A percentile compares a stretch with the other conserved stretches of the same genome.
phyloP scores from a whole-genome alignment of 2,888 invertebrate species.

The Dexiosoma caninum region DNA sequence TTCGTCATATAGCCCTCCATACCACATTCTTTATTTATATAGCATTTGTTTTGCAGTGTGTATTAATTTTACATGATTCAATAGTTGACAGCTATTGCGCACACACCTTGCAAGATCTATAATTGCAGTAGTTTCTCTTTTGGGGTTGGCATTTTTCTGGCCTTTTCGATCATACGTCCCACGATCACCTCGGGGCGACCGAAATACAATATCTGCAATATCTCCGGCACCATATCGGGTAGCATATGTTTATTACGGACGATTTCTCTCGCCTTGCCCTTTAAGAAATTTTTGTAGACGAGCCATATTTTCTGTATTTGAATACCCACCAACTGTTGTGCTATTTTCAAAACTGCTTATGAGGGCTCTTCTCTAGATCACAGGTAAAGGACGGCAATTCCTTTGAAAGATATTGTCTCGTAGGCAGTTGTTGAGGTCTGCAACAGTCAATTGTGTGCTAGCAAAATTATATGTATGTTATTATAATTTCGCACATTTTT shows the following conservation, averaged over 20 bases:
- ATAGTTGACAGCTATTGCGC: conserved; percentile 37
- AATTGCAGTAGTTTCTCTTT: conserved; percentile 36
- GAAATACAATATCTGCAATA: conserved; percentile 43
- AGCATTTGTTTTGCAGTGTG: conserved; percentile 27
- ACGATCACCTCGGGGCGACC: conserved; percentile 38
- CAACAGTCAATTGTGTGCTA: background rate
- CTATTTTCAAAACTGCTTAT: conserved; percentile 46
- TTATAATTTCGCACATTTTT: conserved; percentile 12
- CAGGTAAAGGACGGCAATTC: conserved; percentile 41
- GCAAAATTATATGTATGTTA: too few relatives aligned
- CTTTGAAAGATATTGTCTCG: conserved; percentile 31
- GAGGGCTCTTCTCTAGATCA: conserved; percentile 48
- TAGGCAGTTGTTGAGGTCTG: conserved; percentile 35
- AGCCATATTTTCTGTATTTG: conserved; percentile 40
- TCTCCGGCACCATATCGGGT: conserved; percentile 40
- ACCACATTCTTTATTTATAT: background rate
- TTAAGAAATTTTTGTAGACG: conserved; percentile 41
- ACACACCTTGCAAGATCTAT: conserved; percentile 42
- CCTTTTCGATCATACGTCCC: conserved; percentile 35
- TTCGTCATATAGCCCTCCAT: conserved; percentile 35
- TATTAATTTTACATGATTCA: conserved; percentile 21
- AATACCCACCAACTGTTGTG: conserved; percentile 32
- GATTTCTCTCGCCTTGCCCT: conserved; percentile 43
- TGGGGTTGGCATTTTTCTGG: conserved; percentile 12
- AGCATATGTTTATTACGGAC: conserved; percentile 33